phyloP scores from a whole-genome alignment of 2,797 vertebrate genomes.

The Pipistrellus kuhlii region DNA sequence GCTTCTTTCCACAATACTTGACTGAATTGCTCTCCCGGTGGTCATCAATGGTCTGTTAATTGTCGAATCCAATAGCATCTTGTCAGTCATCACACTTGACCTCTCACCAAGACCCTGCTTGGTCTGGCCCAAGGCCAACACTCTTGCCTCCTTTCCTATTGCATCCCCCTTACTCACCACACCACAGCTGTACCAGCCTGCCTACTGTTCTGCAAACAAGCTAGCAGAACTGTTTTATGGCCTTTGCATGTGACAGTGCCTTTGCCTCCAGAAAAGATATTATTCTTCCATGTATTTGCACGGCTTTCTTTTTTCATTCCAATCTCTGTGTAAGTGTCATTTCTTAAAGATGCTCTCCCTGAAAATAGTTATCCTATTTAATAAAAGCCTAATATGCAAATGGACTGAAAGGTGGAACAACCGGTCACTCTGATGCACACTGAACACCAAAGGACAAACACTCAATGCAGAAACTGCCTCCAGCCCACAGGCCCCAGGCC shows the following conservation, averaged over 20 bases:
- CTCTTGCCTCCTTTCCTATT: background rate
- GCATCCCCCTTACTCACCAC: background rate
- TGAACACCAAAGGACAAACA: no score
- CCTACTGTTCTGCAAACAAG: background rate
- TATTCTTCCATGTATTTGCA: background rate
- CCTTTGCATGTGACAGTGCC: background rate
- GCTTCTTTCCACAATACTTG: slow-evolving; percentile 54
- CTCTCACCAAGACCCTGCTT: slow-evolving; percentile 7
- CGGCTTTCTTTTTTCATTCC: background rate
- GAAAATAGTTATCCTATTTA: background rate
- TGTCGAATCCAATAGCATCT: slow-evolving; percentile 19
- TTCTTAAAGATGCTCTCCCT: background rate
- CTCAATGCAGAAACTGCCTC: no score
- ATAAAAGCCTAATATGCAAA: no score
- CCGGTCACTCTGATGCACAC: no score
- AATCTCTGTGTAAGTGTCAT: background rate
- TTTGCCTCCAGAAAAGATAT: background rate
- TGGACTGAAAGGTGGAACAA: no score
- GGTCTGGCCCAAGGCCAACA: background rate
- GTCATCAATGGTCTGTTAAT: slow-evolving; percentile 56
- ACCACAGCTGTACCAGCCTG: background rate
- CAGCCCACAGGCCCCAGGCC: no score
- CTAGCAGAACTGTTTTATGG: background rate
- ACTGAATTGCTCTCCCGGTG: background rate
- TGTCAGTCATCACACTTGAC: slow-evolving; percentile 43